A percentile compares a stretch with the other conserved stretches of the same genome.
Conservation (phyloP, 2,888 invertebrate genomes). For the Acronicta alni region DNA sequence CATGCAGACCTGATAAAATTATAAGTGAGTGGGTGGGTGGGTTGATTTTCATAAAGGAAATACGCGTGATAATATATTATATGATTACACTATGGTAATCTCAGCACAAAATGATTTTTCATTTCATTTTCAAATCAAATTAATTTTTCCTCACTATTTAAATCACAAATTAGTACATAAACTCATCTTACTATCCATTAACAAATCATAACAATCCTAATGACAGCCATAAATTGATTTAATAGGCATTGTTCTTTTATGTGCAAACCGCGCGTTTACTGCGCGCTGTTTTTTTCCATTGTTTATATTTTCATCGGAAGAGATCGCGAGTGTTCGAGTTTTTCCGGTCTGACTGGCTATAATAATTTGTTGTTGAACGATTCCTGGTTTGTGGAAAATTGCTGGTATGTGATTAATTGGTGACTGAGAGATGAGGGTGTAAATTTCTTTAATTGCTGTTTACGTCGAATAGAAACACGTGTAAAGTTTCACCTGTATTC, state of each 20-base stretch:
- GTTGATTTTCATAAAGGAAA: no score
- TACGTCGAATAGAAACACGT: constrained; percentile 32
- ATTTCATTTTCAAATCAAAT: no score
- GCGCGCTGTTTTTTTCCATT: constrained; percentile 66
- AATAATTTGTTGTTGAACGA: constrained; percentile 52
- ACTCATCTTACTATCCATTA: constrained; percentile 27
- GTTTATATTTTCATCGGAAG: constrained; percentile 73
- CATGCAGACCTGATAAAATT: no score
- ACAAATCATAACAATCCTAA: constrained; percentile 44
- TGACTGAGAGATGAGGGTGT: constrained; percentile 16
- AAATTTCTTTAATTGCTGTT: constrained; percentile 29
- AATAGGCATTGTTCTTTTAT: constrained; percentile 48
- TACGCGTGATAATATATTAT: no score
- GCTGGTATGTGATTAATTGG: constrained; percentile 38
- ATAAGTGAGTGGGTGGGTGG: no score
- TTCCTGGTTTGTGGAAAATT: constrained; percentile 42
- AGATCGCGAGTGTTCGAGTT: constrained; percentile 73
- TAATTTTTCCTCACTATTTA: constrained; percentile 12
- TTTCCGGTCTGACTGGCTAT: constrained; percentile 75
- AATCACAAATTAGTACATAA: constrained; percentile 15
- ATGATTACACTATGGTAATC: no score
- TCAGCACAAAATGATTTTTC: no score
- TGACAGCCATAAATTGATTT: constrained; percentile 39
- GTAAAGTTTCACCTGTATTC: constrained; percentile 1
- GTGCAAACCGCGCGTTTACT: constrained; percentile 48